Evolutionary conservation across 2,113 vertebrate genomes (phyloP).

Genomic region (Telmatochromis sp.): DNA sequence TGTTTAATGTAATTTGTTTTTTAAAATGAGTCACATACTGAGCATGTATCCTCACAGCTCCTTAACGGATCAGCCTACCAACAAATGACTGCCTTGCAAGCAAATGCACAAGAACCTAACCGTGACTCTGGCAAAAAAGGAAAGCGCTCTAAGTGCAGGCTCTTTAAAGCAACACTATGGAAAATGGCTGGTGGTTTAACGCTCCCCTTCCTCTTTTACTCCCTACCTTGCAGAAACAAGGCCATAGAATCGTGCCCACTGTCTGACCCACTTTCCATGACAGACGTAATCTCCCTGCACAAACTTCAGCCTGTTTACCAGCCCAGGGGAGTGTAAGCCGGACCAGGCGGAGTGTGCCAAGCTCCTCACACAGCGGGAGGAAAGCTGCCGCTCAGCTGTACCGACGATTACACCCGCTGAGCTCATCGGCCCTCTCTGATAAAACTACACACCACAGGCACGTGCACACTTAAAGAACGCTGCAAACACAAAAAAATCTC

Average conservation of each 20-base stretch:
- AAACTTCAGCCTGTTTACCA: slow-evolving; percentile 47
- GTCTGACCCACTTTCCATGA: slow-evolving; percentile 73
- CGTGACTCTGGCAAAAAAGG: neutral
- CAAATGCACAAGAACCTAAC: neutral
- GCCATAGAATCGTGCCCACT: slow-evolving; percentile 58
- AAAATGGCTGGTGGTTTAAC: slow-evolving; percentile 39
- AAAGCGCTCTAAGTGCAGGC: neutral
- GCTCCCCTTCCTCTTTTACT: neutral
- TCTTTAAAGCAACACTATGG: slow-evolving; percentile 14
- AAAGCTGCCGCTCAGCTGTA: slow-evolving; percentile 21
- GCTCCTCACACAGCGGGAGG: slow-evolving; percentile 10
- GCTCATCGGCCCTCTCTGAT: neutral
- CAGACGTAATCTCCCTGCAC: slow-evolving; percentile 54
- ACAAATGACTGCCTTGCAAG: neutral
- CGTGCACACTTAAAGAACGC: neutral
- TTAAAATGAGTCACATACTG: neutral
- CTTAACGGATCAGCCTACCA: neutral
- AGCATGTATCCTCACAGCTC: neutral
- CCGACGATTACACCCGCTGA: slow-evolving; percentile 7
- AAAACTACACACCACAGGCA: neutral
- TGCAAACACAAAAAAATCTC: neutral
- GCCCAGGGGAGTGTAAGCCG: slow-evolving; percentile 3
- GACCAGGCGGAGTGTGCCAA: slow-evolving; percentile 9
- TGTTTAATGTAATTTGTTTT: neutral
- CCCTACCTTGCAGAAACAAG: slow-evolving; percentile 42